phyloP scores from a whole-genome alignment of 2,113 vertebrate species.

The Campylomormyrus tamandua region DNA sequence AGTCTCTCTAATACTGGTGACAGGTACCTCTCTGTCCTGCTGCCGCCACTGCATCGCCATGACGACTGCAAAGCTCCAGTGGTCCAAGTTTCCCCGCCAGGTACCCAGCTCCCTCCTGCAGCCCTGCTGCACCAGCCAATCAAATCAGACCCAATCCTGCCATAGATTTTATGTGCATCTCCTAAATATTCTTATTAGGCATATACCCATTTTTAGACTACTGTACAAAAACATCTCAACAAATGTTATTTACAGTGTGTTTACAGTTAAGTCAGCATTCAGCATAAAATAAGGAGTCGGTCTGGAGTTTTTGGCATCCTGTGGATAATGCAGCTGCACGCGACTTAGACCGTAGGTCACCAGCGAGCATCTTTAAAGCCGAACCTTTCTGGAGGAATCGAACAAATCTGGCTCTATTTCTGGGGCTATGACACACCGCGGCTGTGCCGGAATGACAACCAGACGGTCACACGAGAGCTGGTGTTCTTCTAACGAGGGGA shows the following conservation, averaged over 20 bases:
- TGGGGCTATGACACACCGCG: conserved; percentile 57
- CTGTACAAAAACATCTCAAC: not conserved
- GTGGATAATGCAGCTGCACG: not conserved
- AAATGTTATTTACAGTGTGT: not conserved
- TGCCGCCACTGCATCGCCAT: not conserved
- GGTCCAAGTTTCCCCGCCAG: not conserved
- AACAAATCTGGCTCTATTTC: conserved; percentile 62
- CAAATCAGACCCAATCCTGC: not conserved
- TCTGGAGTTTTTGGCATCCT: not conserved
- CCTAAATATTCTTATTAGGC: not conserved
- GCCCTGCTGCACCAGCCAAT: not conserved
- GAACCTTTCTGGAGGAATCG: conserved; percentile 47
- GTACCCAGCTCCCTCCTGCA: not conserved
- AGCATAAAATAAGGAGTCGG: not conserved
- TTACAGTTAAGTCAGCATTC: not conserved
- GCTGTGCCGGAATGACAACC: conserved; percentile 57
- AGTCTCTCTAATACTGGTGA: not conserved
- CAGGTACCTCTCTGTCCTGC: not conserved
- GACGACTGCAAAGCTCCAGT: not conserved
- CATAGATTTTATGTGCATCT: not conserved
- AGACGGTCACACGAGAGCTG: conserved; percentile 54
- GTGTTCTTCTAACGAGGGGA: conserved; percentile 36
- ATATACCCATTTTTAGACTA: not conserved
- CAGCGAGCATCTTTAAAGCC: conserved; percentile 62
- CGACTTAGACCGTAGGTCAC: conserved; percentile 29